Evolutionary conservation across 1,140 invertebrate genomes (phyloP).

Genomic region (Schlechtendalia chinensis): DNA sequence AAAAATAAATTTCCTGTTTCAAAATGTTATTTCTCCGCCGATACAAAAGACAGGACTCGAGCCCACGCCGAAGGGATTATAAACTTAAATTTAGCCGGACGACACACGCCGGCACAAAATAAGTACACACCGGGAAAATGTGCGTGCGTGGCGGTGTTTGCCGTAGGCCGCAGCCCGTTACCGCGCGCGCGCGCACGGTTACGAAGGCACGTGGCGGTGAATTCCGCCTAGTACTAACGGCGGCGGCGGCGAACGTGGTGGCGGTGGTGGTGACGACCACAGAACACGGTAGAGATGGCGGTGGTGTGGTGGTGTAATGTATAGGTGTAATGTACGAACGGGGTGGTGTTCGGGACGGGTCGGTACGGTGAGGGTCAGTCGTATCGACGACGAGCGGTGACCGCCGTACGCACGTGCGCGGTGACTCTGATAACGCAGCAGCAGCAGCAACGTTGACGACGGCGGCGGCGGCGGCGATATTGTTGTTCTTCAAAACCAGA

Average conservation of each 20-base stretch:
- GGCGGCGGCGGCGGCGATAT: neutral
- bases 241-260: neutral
- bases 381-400: neutral
- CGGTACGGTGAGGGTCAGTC: neutral
- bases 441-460: no score
- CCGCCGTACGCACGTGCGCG: slow-evolving; percentile 1
- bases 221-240: neutral
- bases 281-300: no score
- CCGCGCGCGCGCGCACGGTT: neutral
- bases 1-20: no score
- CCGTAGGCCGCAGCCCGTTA: neutral
- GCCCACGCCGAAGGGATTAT: neutral
- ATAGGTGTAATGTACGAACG: no score
- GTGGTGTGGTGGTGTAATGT: neutral
- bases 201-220: slow-evolving; percentile 15
- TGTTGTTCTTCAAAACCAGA: no score
- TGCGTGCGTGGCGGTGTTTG: neutral
- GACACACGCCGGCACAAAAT: neutral
- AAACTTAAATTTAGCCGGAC: neutral
- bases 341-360: neutral
- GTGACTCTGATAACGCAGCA: neutral
- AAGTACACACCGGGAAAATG: neutral
- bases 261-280: no score
- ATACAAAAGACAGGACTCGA: no score
- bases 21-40: no score